Conservation (phyloP, 2,888 invertebrate genomes). For the Eristalis intricaria region DNA sequence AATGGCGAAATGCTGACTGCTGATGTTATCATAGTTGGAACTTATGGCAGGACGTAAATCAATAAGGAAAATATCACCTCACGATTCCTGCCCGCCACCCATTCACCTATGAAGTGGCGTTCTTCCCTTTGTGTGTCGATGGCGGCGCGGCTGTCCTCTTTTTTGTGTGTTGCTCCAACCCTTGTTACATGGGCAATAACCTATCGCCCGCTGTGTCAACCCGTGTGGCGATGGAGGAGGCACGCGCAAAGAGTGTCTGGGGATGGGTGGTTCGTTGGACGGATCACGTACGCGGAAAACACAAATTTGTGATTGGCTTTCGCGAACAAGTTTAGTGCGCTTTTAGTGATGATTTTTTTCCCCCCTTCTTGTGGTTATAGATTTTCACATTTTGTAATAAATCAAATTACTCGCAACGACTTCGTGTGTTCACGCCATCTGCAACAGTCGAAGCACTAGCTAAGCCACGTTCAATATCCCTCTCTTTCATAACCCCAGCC, state of each 20-base stretch:
- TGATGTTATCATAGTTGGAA: conserved; percentile 67
- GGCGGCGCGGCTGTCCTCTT: not conserved
- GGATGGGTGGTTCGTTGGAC: conserved; percentile 39
- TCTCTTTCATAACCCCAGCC: not conserved
- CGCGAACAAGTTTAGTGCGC: conserved; percentile 33
- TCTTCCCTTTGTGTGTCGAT: conserved; percentile 1
- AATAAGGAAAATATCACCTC: conserved; percentile 57
- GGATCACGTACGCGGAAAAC: conserved; percentile 48
- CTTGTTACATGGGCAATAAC: conserved; percentile 35
- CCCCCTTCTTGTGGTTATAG: conserved; percentile 18
- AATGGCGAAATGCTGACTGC: conserved; percentile 61
- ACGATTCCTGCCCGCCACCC: conserved; percentile 9
- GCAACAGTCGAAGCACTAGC: not conserved
- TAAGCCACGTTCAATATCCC: not conserved
- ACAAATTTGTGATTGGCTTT: conserved; percentile 37
- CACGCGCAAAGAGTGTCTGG: conserved; percentile 54
- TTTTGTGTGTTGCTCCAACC: not conserved
- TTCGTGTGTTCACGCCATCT: conserved; percentile 44
- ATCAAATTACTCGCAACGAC: conserved; percentile 45
- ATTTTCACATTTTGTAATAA: conserved; percentile 55
- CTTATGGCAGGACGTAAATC: conserved; percentile 66
- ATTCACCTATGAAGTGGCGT: conserved; percentile 19
- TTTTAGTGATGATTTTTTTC: conserved; percentile 19
- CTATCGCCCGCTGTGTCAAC: conserved; percentile 50
- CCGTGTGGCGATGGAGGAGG: not conserved